Percentiles rank a stretch among this genome's conserved stretches.
Evolutionary conservation across 2,113 vertebrate genomes (phyloP).

Genomic region (Anseranas semipalmata): DNA sequence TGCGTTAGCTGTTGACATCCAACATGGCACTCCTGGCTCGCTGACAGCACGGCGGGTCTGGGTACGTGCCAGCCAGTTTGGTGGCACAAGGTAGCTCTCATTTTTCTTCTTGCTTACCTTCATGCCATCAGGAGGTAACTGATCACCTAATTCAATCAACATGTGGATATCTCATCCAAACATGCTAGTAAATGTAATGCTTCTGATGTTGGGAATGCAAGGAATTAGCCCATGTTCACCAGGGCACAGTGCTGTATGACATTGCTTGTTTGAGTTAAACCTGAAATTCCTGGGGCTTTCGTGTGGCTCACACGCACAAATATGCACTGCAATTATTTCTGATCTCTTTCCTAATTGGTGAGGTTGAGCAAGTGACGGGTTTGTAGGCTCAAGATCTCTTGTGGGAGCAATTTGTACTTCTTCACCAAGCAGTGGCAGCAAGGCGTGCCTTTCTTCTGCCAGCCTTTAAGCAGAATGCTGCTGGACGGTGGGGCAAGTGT

Average conservation of each 20-base stretch:
- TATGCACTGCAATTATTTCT: neutral
- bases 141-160: constrained; percentile 24
- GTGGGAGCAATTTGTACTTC: neutral
- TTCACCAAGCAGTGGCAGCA: neutral
- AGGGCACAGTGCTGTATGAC: neutral
- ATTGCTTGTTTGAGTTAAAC: neutral
- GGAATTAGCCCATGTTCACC: neutral
- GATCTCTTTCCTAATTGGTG: neutral
- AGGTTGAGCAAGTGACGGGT: neutral
- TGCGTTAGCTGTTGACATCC: neutral
- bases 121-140: neutral
- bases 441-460: neutral
- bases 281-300: neutral
- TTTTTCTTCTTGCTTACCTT: neutral
- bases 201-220: neutral
- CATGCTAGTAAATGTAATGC: neutral
- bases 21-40: fast-evolving
- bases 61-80: neutral
- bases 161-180: neutral
- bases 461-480: neutral
- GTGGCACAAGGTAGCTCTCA: neutral
- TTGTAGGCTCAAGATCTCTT: neutral
- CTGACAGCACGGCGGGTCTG: fast-evolving
- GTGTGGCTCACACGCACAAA: neutral
- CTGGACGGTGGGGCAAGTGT: fast-evolving